Base-by-base conservation (phyloP, 2,113 vertebrate genomes). In the Notothenia rossii region DNA sequence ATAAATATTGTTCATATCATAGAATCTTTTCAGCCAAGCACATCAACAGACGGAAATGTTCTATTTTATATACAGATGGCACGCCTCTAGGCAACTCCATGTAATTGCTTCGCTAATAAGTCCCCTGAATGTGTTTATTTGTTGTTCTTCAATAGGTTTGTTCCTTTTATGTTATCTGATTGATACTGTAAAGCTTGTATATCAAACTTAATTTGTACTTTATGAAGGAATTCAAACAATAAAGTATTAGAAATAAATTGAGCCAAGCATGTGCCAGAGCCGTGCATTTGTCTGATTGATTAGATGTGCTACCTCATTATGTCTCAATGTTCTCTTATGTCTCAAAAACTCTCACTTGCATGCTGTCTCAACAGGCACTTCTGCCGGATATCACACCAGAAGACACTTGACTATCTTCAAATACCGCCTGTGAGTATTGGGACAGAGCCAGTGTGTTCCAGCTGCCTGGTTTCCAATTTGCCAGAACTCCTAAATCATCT, bases 321-420 rank as follows among this genome's bases (percentile, higher is more conserved):
- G 40, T 29, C n/a, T n/a, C 10, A 0, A 1, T 25, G 74, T 49
- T 51, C 72, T 72, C 50, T 68, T 22, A 22, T 22, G 22, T 22
- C 22, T 22, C 13, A 62, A 79, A 48, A 67, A 59, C 67, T 4
- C 55, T 48, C 48, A 48, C 22, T 40, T 48, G 0, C 69, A 54
- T 29, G 12, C 6, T 63, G 49, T 33, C 56, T 66, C 53, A n/a
- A 75, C 61, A 43, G 36, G 14, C 50, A 67, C 54, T 56, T 62
- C 54, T 82, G 43, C 33, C 2, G 12, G 64, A 46, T 48, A 69
- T 75, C 71, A 56, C 49, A 7, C 75, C 61, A 50, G 29, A 40
- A 56, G 61, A 8, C 70, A 71, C 70, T 82, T 60, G 11, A 72
- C 61, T 33, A n/a, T 50, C 65, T 75, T 54, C 33, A 76, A 80